Evolutionary conservation across 2,888 invertebrate genomes (phyloP).

Genomic region (Synanthedon andrenaeformis): DNA sequence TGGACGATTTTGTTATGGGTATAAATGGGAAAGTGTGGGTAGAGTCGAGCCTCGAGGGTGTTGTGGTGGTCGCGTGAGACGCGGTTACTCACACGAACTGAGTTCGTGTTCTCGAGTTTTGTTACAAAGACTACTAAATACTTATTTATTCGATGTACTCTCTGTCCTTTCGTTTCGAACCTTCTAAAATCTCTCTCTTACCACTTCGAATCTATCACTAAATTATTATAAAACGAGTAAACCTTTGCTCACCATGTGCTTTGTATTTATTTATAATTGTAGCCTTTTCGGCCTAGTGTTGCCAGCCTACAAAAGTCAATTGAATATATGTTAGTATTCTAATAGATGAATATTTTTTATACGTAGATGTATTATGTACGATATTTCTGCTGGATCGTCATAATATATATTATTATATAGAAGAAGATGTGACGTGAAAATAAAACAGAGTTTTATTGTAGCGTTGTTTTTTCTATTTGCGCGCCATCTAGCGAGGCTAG

Average conservation of each 20-base stretch:
- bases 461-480: conserved; percentile 58
- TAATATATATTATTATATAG: conserved; percentile 12
- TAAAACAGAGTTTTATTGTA: conserved; percentile 70
- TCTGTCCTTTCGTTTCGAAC: conserved; percentile 10
- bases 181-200: background rate
- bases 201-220: conserved; percentile 10
- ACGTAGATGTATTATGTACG: conserved; percentile 31
- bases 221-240: conserved; percentile 43
- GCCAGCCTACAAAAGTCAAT: conserved; percentile 53
- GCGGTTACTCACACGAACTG: conserved; percentile 21
- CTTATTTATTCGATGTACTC: conserved; percentile 24
- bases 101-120: conserved; percentile 28
- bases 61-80: conserved; percentile 14
- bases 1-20: too few relatives aligned
- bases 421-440: conserved; percentile 48
- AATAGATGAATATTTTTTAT: conserved; percentile 52
- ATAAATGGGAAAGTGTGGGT: too few relatives aligned
- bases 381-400: conserved; percentile 36
- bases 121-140: conserved; percentile 17
- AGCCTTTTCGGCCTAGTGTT: conserved; percentile 24
- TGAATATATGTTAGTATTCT: conserved; percentile 39
- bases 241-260: conserved; percentile 58
- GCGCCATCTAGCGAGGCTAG: conserved; percentile 63
- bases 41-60: conserved; percentile 4
- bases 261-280: conserved; percentile 49